A percentile compares a stretch with the other conserved stretches of the same genome.
Evolutionary conservation across 2,888 invertebrate genomes (phyloP).

Genomic region (Ypsolopha scabrella): DNA sequence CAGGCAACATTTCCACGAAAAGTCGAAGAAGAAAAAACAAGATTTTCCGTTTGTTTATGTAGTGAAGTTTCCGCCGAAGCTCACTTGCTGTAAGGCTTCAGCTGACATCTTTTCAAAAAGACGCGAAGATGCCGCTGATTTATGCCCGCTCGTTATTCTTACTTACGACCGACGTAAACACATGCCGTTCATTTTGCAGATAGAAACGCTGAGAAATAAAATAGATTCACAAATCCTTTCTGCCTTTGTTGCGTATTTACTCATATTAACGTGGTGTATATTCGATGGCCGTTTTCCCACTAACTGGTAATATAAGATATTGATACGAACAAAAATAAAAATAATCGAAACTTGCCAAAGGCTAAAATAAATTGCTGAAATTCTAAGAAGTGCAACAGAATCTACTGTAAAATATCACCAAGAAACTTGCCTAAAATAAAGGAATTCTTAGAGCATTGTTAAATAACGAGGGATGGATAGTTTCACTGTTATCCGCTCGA

Average conservation of each 20-base stretch:
- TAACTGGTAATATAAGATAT: no score
- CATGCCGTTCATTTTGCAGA: constrained; percentile 34
- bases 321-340: no score
- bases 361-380: no score
- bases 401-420: neutral
- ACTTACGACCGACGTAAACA: constrained; percentile 53
- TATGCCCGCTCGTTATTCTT: constrained; percentile 53
- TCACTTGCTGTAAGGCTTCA: neutral
- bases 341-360: no score
- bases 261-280: no score
- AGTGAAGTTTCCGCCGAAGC: no score
- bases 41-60: no score
- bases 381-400: no score
- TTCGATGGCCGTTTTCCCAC: no score
- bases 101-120: constrained; percentile 26
- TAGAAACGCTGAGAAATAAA: constrained; percentile 1
- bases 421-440: neutral
- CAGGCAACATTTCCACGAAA: no score
- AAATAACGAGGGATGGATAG: neutral
- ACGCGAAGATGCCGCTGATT: constrained; percentile 54
- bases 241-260: neutral
- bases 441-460: neutral
- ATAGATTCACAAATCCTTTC: constrained; percentile 2
- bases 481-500: constrained; percentile 4
- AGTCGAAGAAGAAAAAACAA: no score